These are phyloP conservation scores for Heliconius hermathena DNA, from an alignment of 1,140 invertebrate genomes.

Conservation along the genomic window DNA sequence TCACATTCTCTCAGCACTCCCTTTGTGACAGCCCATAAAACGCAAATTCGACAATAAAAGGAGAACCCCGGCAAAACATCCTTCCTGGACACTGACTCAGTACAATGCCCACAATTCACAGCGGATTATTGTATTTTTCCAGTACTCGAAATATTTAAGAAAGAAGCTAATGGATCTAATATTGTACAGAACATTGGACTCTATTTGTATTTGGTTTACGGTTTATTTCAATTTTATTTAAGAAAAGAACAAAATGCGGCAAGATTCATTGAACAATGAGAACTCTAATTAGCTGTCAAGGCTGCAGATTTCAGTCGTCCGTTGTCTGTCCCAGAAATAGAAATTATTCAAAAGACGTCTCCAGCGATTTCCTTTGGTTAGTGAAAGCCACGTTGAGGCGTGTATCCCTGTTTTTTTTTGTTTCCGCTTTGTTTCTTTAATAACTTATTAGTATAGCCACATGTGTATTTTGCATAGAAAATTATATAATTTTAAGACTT, in stretches of 20 bases:
- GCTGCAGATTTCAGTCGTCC: constrained; percentile 63
- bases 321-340: constrained; percentile 72
- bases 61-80: constrained; percentile 76
- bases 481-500: neutral
- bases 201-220: constrained; percentile 45
- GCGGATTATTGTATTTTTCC: constrained; percentile 79
- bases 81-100: constrained; percentile 80
- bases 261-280: constrained; percentile 78
- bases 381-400: constrained; percentile 48
- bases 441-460: neutral
- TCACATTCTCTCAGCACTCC: constrained; percentile 72
- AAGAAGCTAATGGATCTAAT: constrained; percentile 72
- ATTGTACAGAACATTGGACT: constrained; percentile 51
- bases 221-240: constrained; percentile 45
- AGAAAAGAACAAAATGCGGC: constrained; percentile 52
- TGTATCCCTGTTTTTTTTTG: constrained; percentile 47
- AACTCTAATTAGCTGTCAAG: constrained; percentile 80
- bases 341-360: constrained; percentile 79
- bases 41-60: constrained; percentile 81
- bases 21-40: constrained; percentile 77
- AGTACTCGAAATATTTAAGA: constrained; percentile 77
- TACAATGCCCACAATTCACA: constrained; percentile 75
- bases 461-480: neutral
- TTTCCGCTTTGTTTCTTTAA: constrained; percentile 38
- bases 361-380: constrained; percentile 74